A percentile compares a stretch with the other conserved stretches of the same genome.
phyloP scores from a whole-genome alignment of 2,888 invertebrate genomes.

The Chymomyza fuscimana region DNA sequence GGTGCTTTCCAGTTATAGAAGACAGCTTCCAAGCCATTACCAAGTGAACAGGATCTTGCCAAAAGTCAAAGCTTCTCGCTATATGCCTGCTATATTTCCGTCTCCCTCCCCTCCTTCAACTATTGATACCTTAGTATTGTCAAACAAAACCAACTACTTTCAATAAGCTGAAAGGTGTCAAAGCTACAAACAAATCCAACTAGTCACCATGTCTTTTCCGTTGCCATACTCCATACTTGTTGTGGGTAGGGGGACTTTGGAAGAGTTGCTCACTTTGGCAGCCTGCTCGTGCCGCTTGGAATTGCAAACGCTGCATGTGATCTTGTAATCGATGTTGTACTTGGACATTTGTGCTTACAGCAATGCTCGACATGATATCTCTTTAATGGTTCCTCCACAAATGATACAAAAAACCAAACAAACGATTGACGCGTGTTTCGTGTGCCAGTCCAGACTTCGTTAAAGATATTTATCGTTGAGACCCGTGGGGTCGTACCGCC shows the following conservation, averaged over 20 bases:
- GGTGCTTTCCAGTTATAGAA: too few relatives aligned
- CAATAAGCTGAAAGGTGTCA: constrained; percentile 21
- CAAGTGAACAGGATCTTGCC: too few relatives aligned
- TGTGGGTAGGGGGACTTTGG: not conserved
- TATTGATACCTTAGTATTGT: not conserved
- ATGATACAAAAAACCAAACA: constrained; percentile 28
- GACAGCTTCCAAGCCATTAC: too few relatives aligned
- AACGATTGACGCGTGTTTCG: constrained; percentile 67
- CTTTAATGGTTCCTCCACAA: constrained; percentile 66
- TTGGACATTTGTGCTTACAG: constrained; percentile 68
- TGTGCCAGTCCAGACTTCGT: constrained; percentile 31
- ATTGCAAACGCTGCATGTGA: constrained; percentile 63
- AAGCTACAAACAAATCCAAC: constrained; percentile 32
- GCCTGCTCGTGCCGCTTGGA: not conserved
- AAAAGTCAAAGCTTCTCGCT: too few relatives aligned
- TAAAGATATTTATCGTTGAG: constrained; percentile 57
- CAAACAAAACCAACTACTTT: not conserved
- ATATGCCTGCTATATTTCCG: too few relatives aligned
- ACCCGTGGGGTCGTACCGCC: constrained; percentile 38
- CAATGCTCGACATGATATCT: constrained; percentile 71
- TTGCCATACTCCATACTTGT: too few relatives aligned
- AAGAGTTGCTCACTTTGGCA: not conserved
- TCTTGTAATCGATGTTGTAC: constrained; percentile 76
- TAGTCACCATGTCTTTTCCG: constrained; percentile 7
- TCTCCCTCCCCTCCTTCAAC: not conserved